phyloP scores from a whole-genome alignment of 1,140 invertebrate species.

The Drosophila grimshawi region DNA sequence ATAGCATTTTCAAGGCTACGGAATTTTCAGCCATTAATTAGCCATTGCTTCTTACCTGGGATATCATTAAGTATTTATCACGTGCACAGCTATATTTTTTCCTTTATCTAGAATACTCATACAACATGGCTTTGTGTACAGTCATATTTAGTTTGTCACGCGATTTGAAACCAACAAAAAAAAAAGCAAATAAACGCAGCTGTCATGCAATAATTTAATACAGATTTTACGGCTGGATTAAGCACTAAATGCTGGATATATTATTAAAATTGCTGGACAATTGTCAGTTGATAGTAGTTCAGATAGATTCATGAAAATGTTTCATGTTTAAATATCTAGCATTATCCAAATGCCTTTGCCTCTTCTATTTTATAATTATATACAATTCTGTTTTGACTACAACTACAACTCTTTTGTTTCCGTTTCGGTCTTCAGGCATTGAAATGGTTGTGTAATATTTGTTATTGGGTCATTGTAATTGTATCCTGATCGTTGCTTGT shows the following conservation, averaged over 20 bases:
- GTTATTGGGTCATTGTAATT: constrained; percentile 49
- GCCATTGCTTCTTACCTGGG: neutral
- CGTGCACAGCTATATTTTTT: neutral
- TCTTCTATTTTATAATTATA: neutral
- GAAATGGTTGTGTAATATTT: constrained; percentile 5
- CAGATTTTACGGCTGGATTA: constrained; percentile 56
- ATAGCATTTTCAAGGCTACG: constrained; percentile 16
- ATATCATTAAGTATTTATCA: constrained; percentile 21
- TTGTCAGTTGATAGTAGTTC: too few species aligned
- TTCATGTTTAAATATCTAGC: too few species aligned
- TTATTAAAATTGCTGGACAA: neutral
- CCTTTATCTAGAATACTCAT: neutral
- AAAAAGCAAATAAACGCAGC: neutral
- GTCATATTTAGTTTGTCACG: constrained; percentile 7
- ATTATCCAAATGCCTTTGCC: too few species aligned
- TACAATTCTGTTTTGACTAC: neutral
- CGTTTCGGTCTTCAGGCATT: neutral
- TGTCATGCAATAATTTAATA: constrained; percentile 43
- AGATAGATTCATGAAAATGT: too few species aligned
- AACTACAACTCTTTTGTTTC: neutral
- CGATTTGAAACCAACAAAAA: constrained; percentile 6
- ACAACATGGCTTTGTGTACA: neutral
- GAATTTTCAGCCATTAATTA: constrained; percentile 1
- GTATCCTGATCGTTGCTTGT: constrained; percentile 20
- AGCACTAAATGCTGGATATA: constrained; percentile 7